Evolutionary conservation across 30 jellyfish, hydroid and myxozoan genomes (phyloP), one percentile per base, ranked within the genome.

Genomic region (Hydractinia echinata): DNA sequence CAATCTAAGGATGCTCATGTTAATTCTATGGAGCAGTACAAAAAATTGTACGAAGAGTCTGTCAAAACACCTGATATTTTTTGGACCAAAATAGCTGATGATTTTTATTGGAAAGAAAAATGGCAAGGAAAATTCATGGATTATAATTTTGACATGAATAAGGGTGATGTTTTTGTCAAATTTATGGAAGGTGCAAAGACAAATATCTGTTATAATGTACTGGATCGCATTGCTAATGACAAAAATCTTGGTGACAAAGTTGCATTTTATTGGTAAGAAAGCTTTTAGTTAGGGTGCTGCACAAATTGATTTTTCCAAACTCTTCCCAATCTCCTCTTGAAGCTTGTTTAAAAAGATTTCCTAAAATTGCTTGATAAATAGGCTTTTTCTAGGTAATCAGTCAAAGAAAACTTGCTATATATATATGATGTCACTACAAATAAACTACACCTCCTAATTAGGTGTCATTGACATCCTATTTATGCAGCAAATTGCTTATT

Each of bases 181-280:
- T 92, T 92, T 87, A 92, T 92, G 98, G 96, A 92, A 58, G 98
- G 98, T 19, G 98, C 95, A 80, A 87, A 92, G 81, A 92, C 98
- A 16, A 92, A 92, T 78, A 87, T 92, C 21, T 86, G 98, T 77
- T 92, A 92, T 87, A 92, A 92, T 87, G 95, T 92, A 8, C 79
- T 92, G 76, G 98, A 92, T 50, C 77, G 96, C 55, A 85, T 73
- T 54, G 95, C 81, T 50, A 70, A 79, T 21, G 96, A 92, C 5
- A 86, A 87, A 53, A 73, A 74, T 19, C 81, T 76, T 67, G 95
- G 96, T 50, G 96, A 92, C 76, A 92, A 81, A 67, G 73, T 92
- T 86, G 98, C 98, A 15, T 92, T 83, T 81, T 87, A 86, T 66
- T 92, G 98, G 98, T 87, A 87, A 52, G 89, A 6, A 5, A 39